Base-by-base conservation (phyloP, 1,140 invertebrate species). In the Hermatobates lingyangjiaoensis region DNA sequence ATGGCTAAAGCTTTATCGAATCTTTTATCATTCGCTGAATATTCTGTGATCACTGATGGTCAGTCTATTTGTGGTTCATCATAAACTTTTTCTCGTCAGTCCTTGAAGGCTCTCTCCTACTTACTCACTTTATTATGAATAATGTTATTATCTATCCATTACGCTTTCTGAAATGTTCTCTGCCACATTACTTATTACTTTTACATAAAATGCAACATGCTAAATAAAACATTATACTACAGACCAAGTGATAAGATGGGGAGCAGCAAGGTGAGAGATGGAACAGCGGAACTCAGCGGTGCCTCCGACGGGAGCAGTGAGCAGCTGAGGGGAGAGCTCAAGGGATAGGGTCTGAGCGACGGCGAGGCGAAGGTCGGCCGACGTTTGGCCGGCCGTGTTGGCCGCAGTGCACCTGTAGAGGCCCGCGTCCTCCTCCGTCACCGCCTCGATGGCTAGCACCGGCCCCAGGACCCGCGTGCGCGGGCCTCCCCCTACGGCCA, bases 221-320 rank as follows among this genome's bases (percentile, higher is more conserved):
- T n/a, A n/a, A n/a, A n/a, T n/a, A n/a, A n/a, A n/a, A n/a, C n/a
- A n/a, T n/a, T n/a, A n/a, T n/a, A n/a, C n/a, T n/a, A n/a, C n/a
- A 24, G 48, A 55, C 83, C 83, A 86, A 0, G 57, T 60, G 20
- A 63, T 56, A 7, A 61, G 55, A 47, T 61, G 59, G 3, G 59
- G 53, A 7, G 56, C 58, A 20, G 55, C 27, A n/a, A 44, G 52
- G 63, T 67, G 49, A 26, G 64, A 62, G 18, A 71, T 67, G 49
- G 72, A 66, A 63, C 86, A 90, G 48, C 75, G 72, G 60, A 89
- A 84, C 60, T 80, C 77, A 2, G 83, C 79, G 40, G 74, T 76
- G 54, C 81, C 77, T 21, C 82, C 83, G 59, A 85, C 74, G 61
- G 85, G 79, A 24, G 87, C 81, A 54, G 53, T 49, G 1, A 48